Percentiles rank a stretch among this genome's conserved stretches.
Conservation (phyloP, 2,888 invertebrate species). For the Adelognathus sp. region DNA sequence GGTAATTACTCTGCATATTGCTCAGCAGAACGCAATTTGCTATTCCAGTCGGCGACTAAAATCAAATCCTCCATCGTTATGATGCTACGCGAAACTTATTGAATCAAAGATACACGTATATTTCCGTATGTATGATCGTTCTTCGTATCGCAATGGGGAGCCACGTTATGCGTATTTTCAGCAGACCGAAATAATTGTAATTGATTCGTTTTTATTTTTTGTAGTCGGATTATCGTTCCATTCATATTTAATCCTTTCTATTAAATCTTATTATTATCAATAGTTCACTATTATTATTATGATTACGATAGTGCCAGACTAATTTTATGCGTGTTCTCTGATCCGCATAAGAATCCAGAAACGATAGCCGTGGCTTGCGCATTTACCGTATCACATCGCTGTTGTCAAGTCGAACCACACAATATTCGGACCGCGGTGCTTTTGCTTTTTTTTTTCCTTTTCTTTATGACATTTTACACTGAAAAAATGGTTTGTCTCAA, state of each 20-base stretch:
- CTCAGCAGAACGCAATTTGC: constrained; percentile 42
- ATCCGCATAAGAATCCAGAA: constrained; percentile 37
- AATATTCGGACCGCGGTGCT: constrained; percentile 35
- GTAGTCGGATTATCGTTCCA: constrained; percentile 29
- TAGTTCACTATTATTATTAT: constrained; percentile 51
- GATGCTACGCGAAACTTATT: constrained; percentile 36
- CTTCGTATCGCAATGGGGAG: constrained; percentile 10
- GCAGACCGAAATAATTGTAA: constrained; percentile 7
- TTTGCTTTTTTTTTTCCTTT: not conserved
- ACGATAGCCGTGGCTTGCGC: constrained; percentile 27
- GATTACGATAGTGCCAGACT: constrained; percentile 58
- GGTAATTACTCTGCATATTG: constrained; percentile 56
- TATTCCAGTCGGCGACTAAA: constrained; percentile 41
- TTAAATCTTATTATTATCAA: constrained; percentile 15
- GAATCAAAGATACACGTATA: constrained; percentile 23
- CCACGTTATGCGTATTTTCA: constrained; percentile 4
- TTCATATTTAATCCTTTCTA: constrained; percentile 24
- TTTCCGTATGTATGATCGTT: constrained; percentile 1
- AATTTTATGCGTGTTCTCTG: constrained; percentile 45
- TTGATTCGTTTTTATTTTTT: constrained; percentile 12
- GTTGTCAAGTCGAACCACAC: constrained; percentile 36
- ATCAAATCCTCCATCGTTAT: constrained; percentile 43
- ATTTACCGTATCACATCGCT: constrained; percentile 27
- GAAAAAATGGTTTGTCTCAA: constrained; percentile 39
- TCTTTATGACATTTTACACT: constrained; percentile 14